These are phyloP conservation scores for Lutraria rhynchaena DNA, from an alignment of 1,140 invertebrate species.

Conservation along the genomic window DNA sequence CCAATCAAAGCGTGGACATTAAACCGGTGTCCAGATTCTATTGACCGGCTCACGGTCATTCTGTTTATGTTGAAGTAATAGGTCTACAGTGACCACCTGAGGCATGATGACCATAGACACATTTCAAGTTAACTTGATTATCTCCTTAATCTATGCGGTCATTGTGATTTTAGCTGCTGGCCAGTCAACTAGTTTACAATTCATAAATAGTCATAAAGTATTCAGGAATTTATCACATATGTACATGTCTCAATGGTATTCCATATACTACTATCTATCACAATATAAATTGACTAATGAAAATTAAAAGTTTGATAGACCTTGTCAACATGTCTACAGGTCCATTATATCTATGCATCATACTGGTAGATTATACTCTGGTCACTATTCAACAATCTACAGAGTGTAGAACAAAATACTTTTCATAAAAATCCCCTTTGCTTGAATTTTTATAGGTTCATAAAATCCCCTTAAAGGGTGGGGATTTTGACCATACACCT, in stretches of 20 bases:
- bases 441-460: too few species aligned
- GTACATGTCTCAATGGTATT: neutral
- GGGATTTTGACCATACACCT: too few species aligned
- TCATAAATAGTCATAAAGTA: neutral
- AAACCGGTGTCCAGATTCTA: neutral
- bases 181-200: neutral
- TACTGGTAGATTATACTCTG: too few species aligned
- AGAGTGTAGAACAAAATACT: too few species aligned
- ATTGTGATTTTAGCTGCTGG: conserved; percentile 37
- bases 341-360: too few species aligned
- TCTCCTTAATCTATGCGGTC: conserved; percentile 7
- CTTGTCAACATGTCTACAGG: too few species aligned
- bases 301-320: too few species aligned
- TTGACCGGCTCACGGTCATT: neutral
- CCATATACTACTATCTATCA: too few species aligned
- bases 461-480: too few species aligned
- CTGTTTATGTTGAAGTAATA: neutral
- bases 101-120: conserved; percentile 6
- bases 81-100: neutral
- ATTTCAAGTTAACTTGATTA: neutral
- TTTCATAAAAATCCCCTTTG: too few species aligned
- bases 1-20: neutral
- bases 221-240: conserved; percentile 5
- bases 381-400: too few species aligned
- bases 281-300: too few species aligned